phyloP scores from a whole-genome alignment of 1,140 invertebrate genomes.

The Drosophila guanche region DNA sequence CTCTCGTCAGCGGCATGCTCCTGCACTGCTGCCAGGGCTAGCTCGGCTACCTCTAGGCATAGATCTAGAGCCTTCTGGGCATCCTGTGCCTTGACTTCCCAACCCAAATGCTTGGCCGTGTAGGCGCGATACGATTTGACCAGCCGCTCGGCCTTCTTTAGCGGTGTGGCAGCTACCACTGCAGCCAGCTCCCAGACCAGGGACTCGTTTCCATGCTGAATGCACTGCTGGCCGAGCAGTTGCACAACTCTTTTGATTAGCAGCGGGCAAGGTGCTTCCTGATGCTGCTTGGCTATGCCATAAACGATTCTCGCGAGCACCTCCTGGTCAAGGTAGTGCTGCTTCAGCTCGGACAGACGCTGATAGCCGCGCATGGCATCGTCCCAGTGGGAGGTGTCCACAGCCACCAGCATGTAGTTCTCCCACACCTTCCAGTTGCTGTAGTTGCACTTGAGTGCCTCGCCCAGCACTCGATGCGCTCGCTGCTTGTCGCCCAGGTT shows the following conservation, averaged over 20 bases:
- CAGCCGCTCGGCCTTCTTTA: constrained; percentile 86
- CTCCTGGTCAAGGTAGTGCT: constrained; percentile 91
- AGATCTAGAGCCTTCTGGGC: constrained; percentile 84
- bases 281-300: constrained; percentile 87
- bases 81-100: constrained; percentile 85
- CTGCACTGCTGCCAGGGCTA: constrained; percentile 73
- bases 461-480: constrained; percentile 92
- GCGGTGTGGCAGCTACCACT: constrained; percentile 86
- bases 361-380: constrained; percentile 93
- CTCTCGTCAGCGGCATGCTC: constrained; percentile 61
- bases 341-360: constrained; percentile 92
- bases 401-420: constrained; percentile 93
- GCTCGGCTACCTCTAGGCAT: constrained; percentile 83
- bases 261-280: constrained; percentile 84
- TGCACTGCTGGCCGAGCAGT: constrained; percentile 92
- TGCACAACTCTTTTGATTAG: constrained; percentile 88
- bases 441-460: constrained; percentile 96
- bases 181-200: constrained; percentile 92
- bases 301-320: constrained; percentile 90
- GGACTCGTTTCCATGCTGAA: constrained; percentile 87
- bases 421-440: constrained; percentile 99
- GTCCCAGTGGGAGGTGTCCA: constrained; percentile 89
- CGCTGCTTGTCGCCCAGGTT: constrained; percentile 93
- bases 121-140: constrained; percentile 87
- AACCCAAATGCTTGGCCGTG: constrained; percentile 85